A percentile compares a stretch with the other conserved stretches of the same genome.
phyloP scores from a whole-genome alignment of 2,888 invertebrate species.

The Schizotus pectinicornis region DNA sequence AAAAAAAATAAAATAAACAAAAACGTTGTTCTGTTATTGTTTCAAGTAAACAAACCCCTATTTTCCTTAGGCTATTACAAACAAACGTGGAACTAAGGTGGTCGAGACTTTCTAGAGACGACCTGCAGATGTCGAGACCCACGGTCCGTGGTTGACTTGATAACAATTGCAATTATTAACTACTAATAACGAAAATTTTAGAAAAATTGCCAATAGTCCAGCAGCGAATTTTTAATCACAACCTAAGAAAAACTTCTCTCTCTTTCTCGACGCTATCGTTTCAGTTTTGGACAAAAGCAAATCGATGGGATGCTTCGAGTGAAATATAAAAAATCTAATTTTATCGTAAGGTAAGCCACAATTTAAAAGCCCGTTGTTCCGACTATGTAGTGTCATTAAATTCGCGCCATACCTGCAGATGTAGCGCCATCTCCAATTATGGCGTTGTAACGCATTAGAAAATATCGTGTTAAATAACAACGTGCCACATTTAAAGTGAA shows the following conservation, averaged over 20 bases:
- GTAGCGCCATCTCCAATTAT: background rate
- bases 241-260: no score
- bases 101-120: no score
- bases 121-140: no score
- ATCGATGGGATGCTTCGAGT: background rate
- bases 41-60: background rate
- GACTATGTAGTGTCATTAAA: no score
- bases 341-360: constrained; percentile 18
- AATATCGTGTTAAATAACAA: constrained; percentile 52
- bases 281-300: no score
- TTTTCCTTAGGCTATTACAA: background rate
- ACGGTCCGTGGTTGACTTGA: no score
- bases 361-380: constrained; percentile 8
- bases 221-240: no score
- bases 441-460: constrained; percentile 19
- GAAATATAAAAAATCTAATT: constrained; percentile 3
- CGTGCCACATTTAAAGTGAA: constrained; percentile 51
- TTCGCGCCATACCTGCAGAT: no score
- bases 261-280: no score
- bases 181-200: no score
- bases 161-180: no score
- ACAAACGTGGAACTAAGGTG: background rate
- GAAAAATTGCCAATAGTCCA: no score
- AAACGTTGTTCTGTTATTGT: constrained; percentile 10
- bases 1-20: constrained; percentile 1